phyloP scores from a whole-genome alignment of 2,888 invertebrate species.

The Latheticus oryzae region DNA sequence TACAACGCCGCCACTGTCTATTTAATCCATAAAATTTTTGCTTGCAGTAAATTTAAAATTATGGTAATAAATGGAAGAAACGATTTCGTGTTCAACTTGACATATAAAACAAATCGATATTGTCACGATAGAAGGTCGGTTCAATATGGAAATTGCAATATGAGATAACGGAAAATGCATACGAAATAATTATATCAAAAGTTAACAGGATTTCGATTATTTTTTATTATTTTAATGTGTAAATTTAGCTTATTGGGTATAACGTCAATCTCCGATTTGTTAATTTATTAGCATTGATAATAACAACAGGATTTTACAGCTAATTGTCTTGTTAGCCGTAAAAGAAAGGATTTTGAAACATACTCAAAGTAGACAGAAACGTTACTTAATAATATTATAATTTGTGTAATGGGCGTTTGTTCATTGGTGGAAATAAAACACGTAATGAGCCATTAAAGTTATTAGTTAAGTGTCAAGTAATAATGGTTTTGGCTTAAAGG shows the following conservation, averaged over 20 bases:
- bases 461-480: too few relatives aligned
- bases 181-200: conserved; percentile 16
- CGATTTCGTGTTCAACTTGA: conserved; percentile 28
- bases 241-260: conserved; percentile 8
- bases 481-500: too few relatives aligned
- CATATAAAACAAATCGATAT: conserved; percentile 19
- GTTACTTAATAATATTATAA: too few relatives aligned
- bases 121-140: conserved; percentile 30
- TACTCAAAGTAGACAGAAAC: too few relatives aligned
- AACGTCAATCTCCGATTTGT: conserved; percentile 18
- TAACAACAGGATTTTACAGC: conserved; percentile 18
- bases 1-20: too few relatives aligned
- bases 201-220: conserved; percentile 18
- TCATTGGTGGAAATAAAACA: too few relatives aligned
- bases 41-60: conserved; percentile 4
- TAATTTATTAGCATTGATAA: conserved; percentile 12
- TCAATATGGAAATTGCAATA: conserved; percentile 13
- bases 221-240: conserved; percentile 9
- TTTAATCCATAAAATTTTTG: conserved; percentile 10
- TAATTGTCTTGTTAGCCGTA: conserved; percentile 23
- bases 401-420: too few relatives aligned
- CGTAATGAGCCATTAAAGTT: too few relatives aligned
- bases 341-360: too few relatives aligned
- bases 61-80: conserved; percentile 14
- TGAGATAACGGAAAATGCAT: conserved; percentile 20